phyloP scores from a whole-genome alignment of 2,113 vertebrate genomes.

The Notothenia coriiceps region DNA sequence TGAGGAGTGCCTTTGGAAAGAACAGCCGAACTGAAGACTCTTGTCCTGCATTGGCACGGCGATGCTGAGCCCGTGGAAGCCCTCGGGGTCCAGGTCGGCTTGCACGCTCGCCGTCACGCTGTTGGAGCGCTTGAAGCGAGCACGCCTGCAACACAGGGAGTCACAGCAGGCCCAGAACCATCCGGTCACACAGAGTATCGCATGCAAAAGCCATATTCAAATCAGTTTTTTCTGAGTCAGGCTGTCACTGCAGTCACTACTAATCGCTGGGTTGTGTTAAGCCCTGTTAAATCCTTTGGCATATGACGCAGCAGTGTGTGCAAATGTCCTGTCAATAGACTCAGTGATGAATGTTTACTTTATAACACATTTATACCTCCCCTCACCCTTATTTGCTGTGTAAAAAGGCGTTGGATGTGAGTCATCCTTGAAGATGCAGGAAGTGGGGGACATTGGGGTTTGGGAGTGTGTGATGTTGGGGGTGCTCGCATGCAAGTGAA shows the following conservation, averaged over 20 bases:
- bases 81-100: constrained; percentile 96
- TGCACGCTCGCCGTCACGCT: constrained; percentile 97
- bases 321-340: constrained; percentile 64
- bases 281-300: constrained; percentile 60
- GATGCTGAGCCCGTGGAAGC: constrained; percentile 86
- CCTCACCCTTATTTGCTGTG: constrained; percentile 31
- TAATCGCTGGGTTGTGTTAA: constrained; percentile 29
- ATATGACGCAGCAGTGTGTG: constrained; percentile 67
- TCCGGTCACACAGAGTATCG: constrained; percentile 32
- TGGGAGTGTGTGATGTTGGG: not conserved
- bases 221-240: not conserved
- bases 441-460: constrained; percentile 10
- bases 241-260: constrained; percentile 30
- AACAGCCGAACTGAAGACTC: constrained; percentile 95
- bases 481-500: constrained; percentile 20
- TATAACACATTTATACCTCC: constrained; percentile 48
- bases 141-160: constrained; percentile 84
- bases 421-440: constrained; percentile 21
- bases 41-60: constrained; percentile 95
- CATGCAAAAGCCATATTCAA: constrained; percentile 23
- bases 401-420: constrained; percentile 36
- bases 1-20: constrained; percentile 96
- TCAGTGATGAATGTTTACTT: constrained; percentile 58
- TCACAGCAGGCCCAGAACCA: constrained; percentile 25
- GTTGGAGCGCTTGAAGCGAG: constrained; percentile 98